Conservation (phyloP, 92 coral and sea anemone species). For the Montipora capitata region DNA sequence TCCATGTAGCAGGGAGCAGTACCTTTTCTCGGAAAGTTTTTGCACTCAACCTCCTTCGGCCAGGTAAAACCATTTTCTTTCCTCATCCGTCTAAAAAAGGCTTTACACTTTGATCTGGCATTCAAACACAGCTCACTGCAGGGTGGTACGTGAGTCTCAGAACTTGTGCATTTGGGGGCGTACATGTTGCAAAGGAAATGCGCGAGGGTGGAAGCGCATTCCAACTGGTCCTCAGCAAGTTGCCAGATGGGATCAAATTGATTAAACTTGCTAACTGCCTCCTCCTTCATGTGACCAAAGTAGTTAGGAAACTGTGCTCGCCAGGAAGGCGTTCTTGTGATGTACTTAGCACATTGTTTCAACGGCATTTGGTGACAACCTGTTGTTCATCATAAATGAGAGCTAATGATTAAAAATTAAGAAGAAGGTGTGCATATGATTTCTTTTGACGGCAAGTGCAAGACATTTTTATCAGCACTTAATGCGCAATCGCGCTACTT, state of each 20-base stretch:
- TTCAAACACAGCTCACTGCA: conserved; percentile 73
- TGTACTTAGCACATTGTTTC: background rate
- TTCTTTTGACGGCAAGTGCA: background rate
- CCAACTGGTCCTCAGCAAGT: background rate
- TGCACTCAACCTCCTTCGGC: conserved; percentile 64
- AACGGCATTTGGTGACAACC: conserved; percentile 12
- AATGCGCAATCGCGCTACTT: too few relatives aligned
- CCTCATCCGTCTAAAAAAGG: background rate
- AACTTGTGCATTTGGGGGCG: conserved; percentile 48
- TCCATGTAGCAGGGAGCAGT: conserved; percentile 30
- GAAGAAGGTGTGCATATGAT: background rate
- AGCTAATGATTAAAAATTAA: background rate
- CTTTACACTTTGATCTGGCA: conserved; percentile 26
- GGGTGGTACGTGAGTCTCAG: conserved; percentile 30
- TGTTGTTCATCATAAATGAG: background rate
- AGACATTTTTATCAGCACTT: background rate
- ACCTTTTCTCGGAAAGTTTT: conserved; percentile 44
- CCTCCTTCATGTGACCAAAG: conserved; percentile 44
- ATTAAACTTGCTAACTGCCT: conserved; percentile 3
- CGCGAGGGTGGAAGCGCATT: conserved; percentile 53
- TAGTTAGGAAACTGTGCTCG: conserved; percentile 57
- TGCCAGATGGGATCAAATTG: conserved; percentile 1
- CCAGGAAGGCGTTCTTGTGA: background rate
- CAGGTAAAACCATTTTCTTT: conserved; percentile 40
- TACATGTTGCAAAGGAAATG: conserved; percentile 64